Percentiles rank a stretch among this genome's conserved stretches.
These are phyloP conservation scores for Plusia festucae DNA, from an alignment of 2,888 invertebrate genomes.

Conservation along the genomic window DNA sequence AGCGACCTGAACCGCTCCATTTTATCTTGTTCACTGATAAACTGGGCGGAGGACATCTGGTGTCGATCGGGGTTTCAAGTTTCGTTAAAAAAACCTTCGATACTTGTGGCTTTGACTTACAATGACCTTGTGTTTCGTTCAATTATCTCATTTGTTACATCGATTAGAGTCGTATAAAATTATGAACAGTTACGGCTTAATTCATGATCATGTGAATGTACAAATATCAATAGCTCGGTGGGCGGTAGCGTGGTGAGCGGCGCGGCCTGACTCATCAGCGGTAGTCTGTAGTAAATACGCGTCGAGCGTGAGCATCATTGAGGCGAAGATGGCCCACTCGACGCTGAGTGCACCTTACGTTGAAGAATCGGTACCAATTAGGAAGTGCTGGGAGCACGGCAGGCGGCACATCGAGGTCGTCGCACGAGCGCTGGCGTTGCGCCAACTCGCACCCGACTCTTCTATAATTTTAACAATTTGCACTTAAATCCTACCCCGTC, in stretches of 20 bases:
- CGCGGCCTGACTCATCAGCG: conserved; percentile 60
- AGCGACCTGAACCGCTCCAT: conserved; percentile 68
- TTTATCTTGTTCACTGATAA: conserved; percentile 79
- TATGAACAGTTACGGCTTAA: conserved; percentile 64
- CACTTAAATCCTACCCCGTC: conserved; percentile 62
- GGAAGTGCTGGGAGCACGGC: conserved; percentile 63
- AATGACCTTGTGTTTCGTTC: conserved; percentile 61
- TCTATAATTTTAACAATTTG: conserved; percentile 77
- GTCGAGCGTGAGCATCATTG: conserved; percentile 53
- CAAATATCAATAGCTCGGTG: conserved; percentile 45
- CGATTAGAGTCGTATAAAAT: conserved; percentile 63
- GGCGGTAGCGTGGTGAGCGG: conserved; percentile 50
- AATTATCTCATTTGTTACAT: conserved; percentile 66
- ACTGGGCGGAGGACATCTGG: conserved; percentile 77
- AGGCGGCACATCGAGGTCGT: conserved; percentile 68
- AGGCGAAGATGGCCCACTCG: conserved; percentile 55
- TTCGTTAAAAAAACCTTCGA: conserved; percentile 66
- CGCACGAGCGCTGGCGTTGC: conserved; percentile 70
- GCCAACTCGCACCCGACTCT: conserved; percentile 73
- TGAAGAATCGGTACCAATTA: conserved; percentile 73
- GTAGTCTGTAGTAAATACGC: conserved; percentile 46
- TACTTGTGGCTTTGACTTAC: conserved; percentile 44
- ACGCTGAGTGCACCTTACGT: conserved; percentile 28
- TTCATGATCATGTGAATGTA: conserved; percentile 65
- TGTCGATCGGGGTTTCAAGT: conserved; percentile 70